Percentiles rank a stretch among this genome's conserved stretches.
These are phyloP conservation scores for Platanista minor DNA, from an alignment of 2,113 vertebrate species.

Conservation along the genomic window DNA sequence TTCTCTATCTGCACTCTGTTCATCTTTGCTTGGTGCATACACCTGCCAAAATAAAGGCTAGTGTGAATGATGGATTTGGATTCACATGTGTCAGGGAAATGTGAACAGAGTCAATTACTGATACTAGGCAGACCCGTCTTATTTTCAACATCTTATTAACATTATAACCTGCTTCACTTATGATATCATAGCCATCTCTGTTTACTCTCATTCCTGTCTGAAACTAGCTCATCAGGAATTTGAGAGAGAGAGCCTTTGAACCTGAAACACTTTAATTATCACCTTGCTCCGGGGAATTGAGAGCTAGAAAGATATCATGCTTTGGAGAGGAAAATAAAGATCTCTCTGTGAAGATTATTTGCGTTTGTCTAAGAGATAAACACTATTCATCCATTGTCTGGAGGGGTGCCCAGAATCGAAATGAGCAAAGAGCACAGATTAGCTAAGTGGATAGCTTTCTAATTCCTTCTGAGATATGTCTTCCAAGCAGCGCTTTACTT, in stretches of 20 bases:
- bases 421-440: slow-evolving; percentile 36
- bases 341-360: slow-evolving; percentile 46
- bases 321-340: slow-evolving; percentile 46
- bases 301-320: not conserved
- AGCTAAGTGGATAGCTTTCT: slow-evolving; percentile 31
- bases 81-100: not conserved
- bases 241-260: slow-evolving; percentile 43
- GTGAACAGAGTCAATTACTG: not conserved
- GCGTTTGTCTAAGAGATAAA: slow-evolving; percentile 54
- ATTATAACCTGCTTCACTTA: slow-evolving; percentile 25
- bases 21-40: not conserved
- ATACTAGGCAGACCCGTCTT: not conserved
- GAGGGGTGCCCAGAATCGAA: slow-evolving; percentile 50
- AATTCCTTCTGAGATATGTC: slow-evolving; percentile 23
- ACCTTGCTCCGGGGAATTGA: not conserved
- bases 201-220: slow-evolving; percentile 11
- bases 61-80: not conserved
- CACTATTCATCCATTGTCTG: not conserved
- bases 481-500: slow-evolving; percentile 42
- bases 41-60: not conserved
- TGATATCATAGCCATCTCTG: not conserved
- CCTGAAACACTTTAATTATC: slow-evolving; percentile 51
- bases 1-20: not conserved
- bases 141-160: slow-evolving; percentile 40
- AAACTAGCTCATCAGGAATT: slow-evolving; percentile 46